Evolutionary conservation across 1,140 invertebrate genomes (phyloP).

Genomic region (Wiebesia pumilae): DNA sequence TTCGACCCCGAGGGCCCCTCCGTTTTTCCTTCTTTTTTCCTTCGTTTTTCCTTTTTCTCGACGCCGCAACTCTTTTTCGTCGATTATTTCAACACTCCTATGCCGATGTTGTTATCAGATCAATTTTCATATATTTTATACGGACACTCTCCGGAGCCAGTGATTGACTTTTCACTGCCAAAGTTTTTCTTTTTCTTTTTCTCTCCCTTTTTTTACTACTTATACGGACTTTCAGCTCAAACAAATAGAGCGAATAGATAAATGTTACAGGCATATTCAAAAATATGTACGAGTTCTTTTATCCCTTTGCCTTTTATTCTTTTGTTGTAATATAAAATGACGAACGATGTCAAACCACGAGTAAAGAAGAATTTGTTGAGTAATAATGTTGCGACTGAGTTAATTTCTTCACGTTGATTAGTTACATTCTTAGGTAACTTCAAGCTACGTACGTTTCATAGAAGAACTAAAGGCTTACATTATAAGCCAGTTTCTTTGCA

Average conservation of each 20-base stretch:
- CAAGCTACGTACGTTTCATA: no score
- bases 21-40: background rate
- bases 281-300: background rate
- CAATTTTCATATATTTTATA: background rate
- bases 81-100: background rate
- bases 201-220: no score
- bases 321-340: no score
- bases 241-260: background rate
- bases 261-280: background rate
- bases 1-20: slow-evolving; percentile 43
- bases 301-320: no score
- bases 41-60: background rate
- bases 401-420: no score
- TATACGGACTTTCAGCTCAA: background rate
- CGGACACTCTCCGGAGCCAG: background rate
- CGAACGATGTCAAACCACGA: no score
- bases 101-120: slow-evolving; percentile 2
- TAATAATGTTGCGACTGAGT: no score
- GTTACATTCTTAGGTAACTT: no score
- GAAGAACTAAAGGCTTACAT: no score
- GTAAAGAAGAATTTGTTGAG: no score
- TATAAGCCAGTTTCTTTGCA: no score
- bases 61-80: background rate
- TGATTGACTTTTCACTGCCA: background rate
- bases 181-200: background rate